These are phyloP conservation scores for Lagodon rhomboides DNA, from an alignment of 2,797 vertebrate genomes.

Conservation along the genomic window DNA sequence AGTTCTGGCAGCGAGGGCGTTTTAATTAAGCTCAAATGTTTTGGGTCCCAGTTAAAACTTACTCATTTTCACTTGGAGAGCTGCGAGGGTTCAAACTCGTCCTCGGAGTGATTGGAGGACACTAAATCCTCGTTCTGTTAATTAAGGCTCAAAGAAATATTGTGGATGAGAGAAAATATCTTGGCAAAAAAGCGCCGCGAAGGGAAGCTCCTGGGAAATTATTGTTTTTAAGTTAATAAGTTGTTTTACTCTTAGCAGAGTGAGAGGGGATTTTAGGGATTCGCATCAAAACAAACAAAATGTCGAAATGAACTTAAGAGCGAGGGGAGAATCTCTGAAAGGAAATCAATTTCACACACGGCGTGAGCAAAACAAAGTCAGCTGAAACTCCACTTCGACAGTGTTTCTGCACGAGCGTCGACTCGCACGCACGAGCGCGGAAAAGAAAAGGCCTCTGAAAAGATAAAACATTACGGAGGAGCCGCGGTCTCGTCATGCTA, in stretches of 20 bases:
- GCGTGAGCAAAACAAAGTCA: constrained; percentile 51
- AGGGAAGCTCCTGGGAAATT: constrained; percentile 76
- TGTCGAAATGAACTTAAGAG: constrained; percentile 73
- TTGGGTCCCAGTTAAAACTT: constrained; percentile 57
- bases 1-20: constrained; percentile 43
- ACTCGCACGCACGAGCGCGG: constrained; percentile 5
- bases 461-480: constrained; percentile 50
- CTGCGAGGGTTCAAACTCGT: constrained; percentile 61
- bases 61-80: constrained; percentile 64
- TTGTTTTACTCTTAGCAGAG: constrained; percentile 77
- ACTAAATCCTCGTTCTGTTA: constrained; percentile 78
- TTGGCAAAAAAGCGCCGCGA: constrained; percentile 60
- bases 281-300: constrained; percentile 77
- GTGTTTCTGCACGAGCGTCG: constrained; percentile 35
- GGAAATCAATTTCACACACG: constrained; percentile 64
- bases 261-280: constrained; percentile 73
- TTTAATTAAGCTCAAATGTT: constrained; percentile 58
- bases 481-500: constrained; percentile 47
- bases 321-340: constrained; percentile 56
- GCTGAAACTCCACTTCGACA: constrained; percentile 24
- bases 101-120: constrained; percentile 73
- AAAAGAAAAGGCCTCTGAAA: constrained; percentile 30
- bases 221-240: constrained; percentile 81
- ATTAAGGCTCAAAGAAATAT: constrained; percentile 77
- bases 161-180: constrained; percentile 65